Conservation (phyloP, 2,113 vertebrate genomes). For the Scalopus aquaticus region DNA sequence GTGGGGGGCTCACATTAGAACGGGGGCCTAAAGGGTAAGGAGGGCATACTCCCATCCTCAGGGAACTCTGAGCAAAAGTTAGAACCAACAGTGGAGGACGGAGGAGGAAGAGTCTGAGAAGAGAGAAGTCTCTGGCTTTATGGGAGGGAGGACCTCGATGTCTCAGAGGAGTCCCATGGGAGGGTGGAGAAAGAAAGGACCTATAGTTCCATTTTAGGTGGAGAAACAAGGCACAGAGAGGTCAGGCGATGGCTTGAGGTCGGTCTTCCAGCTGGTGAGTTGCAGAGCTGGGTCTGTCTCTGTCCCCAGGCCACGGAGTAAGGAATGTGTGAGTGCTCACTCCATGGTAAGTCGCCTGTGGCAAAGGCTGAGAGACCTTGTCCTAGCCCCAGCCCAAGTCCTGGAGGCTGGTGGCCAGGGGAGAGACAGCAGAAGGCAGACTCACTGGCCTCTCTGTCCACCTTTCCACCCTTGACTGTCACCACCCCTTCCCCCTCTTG, state of each 20-base stretch:
- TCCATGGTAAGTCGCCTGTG: neutral
- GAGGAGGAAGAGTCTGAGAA: too few species aligned
- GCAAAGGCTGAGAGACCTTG: neutral
- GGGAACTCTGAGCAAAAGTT: neutral
- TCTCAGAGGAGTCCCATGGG: neutral
- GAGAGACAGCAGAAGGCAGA: neutral
- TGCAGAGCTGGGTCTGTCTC: neutral
- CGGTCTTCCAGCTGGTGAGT: neutral
- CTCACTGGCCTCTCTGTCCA: neutral
- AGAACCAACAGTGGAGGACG: neutral
- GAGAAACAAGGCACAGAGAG: conserved; percentile 14
- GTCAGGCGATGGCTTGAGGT: neutral
- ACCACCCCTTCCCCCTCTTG: fast-evolving
- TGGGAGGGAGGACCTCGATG: fast-evolving
- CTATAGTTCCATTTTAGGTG: neutral
- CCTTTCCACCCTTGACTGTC: neutral
- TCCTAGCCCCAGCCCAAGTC: neutral
- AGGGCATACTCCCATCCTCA: neutral
- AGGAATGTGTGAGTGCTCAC: neutral
- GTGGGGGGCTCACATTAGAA: too few species aligned
- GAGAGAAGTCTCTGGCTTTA: neutral
- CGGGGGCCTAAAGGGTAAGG: fast-evolving
- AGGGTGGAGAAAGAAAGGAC: neutral
- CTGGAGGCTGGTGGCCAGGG: too few species aligned
- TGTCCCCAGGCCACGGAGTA: neutral